A percentile compares a stretch with the other conserved stretches of the same genome.
phyloP scores from a whole-genome alignment of 2,113 vertebrate genomes.

The Mionectes macconnelli region DNA sequence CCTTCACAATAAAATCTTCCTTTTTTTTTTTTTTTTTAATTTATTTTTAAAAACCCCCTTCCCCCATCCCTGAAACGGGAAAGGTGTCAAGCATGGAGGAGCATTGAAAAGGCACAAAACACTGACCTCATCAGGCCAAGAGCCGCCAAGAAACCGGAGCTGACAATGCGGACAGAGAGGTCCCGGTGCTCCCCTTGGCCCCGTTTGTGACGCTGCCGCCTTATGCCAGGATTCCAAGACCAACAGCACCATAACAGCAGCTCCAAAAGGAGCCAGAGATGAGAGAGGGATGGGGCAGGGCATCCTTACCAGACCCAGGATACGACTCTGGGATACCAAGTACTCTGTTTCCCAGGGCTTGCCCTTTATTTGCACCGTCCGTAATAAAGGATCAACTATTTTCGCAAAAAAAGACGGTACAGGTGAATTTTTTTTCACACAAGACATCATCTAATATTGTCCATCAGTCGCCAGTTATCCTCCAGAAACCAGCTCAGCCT shows the following conservation, averaged over 20 bases:
- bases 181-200: conserved; percentile 36
- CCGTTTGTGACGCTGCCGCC: background rate
- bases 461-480: background rate
- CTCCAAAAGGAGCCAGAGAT: conserved; percentile 37
- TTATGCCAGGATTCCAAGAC: conserved; percentile 37
- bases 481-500: background rate
- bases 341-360: conserved; percentile 11
- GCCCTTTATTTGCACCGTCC: background rate
- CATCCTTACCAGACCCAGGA: conserved; percentile 4
- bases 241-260: conserved; percentile 14
- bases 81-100: conserved; percentile 68
- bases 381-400: background rate
- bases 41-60: conserved; percentile 9
- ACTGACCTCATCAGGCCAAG: conserved; percentile 74
- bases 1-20: conserved; percentile 66
- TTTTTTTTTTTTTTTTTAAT: background rate
- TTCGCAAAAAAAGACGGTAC: background rate
- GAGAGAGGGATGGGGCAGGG: background rate
- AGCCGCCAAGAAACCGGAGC: conserved; percentile 56
- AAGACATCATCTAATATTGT: background rate
- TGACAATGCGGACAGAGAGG: background rate
- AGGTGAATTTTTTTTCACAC: background rate
- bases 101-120: conserved; percentile 74
- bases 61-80: conserved; percentile 8
- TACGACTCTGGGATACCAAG: background rate